These are phyloP conservation scores for Micronisus gabar DNA, from an alignment of 2,113 vertebrate species.

Conservation along the genomic window DNA sequence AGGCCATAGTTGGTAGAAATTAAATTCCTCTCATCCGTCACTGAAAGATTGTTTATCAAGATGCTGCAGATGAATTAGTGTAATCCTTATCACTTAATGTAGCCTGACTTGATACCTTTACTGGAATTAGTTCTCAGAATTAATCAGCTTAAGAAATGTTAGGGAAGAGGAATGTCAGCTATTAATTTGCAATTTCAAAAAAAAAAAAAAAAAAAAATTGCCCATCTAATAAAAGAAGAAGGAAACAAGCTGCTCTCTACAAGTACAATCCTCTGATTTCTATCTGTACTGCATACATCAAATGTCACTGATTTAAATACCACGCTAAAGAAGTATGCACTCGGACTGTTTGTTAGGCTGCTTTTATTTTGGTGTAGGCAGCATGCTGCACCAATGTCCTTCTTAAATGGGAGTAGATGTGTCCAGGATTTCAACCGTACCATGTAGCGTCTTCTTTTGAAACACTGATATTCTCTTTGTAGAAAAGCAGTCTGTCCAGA, in stretches of 20 bases:
- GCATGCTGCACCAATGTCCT: not conserved
- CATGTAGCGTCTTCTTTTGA: not conserved
- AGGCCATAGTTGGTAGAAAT: not conserved
- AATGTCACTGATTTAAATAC: not conserved
- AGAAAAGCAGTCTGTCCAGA: not conserved
- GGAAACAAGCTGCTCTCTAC: not conserved
- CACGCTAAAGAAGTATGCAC: not conserved
- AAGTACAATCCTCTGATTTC: not conserved
- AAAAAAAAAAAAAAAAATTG: not conserved
- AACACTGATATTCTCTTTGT: not conserved
- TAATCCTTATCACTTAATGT: slow-evolving; percentile 53
- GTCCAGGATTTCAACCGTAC: not conserved
- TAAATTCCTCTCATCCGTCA: slow-evolving; percentile 35
- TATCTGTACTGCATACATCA: not conserved
- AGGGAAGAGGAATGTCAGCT: slow-evolving; percentile 21
- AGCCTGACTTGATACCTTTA: slow-evolving; percentile 17
- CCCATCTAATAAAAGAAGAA: not conserved
- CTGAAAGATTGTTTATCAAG: slow-evolving; percentile 61
- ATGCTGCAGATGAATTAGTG: slow-evolving; percentile 47
- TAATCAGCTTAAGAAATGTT: slow-evolving; percentile 60
- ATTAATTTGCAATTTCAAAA: not conserved
- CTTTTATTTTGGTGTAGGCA: not conserved
- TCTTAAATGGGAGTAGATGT: not conserved
- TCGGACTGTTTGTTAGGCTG: not conserved
- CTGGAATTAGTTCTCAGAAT: slow-evolving; percentile 53